phyloP scores from a whole-genome alignment of 2,113 vertebrate genomes.

The Mastomys natalensis region DNA sequence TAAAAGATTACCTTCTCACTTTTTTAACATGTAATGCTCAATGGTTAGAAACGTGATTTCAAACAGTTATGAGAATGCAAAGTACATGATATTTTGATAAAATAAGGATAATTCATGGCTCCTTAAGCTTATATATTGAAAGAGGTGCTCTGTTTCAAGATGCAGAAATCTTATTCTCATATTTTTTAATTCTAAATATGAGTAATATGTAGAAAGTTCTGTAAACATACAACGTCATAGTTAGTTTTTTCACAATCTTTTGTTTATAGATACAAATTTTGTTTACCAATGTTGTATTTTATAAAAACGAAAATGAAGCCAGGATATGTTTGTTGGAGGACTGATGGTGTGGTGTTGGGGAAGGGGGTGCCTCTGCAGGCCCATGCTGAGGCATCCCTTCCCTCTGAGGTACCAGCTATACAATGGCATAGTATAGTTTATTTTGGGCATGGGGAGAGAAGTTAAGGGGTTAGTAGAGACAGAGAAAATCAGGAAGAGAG shows the following conservation, averaged over 20 bases:
- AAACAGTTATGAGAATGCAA: not conserved
- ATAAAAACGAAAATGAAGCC: too few relatives aligned
- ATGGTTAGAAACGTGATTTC: not conserved
- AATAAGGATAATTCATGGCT: not conserved
- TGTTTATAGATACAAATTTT: not conserved
- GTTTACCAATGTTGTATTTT: not conserved
- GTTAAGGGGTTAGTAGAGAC: too few relatives aligned
- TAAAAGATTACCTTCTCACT: not conserved
- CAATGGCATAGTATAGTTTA: too few relatives aligned
- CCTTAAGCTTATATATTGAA: not conserved
- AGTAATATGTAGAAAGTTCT: not conserved
- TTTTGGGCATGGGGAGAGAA: too few relatives aligned
- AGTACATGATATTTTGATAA: not conserved
- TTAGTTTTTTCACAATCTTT: not conserved
- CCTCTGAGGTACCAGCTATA: too few relatives aligned
- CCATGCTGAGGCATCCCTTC: too few relatives aligned
- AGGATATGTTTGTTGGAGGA: too few relatives aligned
- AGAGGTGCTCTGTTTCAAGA: slow-evolving; percentile 10
- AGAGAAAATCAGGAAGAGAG: too few relatives aligned
- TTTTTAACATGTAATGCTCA: not conserved
- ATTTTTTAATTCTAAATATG: slow-evolving; percentile 14
- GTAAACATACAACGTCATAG: not conserved
- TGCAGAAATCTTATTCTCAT: not conserved
- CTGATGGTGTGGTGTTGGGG: too few relatives aligned
- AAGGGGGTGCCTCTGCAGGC: too few relatives aligned